A percentile compares a stretch with the other conserved stretches of the same genome.
These are phyloP conservation scores for Scortum barcoo DNA, from an alignment of 2,113 vertebrate genomes.

Conservation along the genomic window DNA sequence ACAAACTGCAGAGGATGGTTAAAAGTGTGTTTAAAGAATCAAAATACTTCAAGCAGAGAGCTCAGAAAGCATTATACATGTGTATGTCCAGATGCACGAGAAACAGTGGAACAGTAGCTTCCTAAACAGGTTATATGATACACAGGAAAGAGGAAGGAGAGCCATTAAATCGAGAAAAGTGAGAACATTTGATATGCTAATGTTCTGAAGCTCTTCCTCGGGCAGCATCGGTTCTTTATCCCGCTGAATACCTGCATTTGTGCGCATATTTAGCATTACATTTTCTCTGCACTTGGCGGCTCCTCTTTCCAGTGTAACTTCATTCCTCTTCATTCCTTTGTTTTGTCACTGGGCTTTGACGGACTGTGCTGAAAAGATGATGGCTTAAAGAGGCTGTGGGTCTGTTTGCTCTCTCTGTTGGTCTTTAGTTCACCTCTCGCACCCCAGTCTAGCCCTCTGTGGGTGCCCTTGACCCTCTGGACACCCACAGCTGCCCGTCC, in stretches of 20 bases:
- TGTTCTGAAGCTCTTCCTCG: neutral
- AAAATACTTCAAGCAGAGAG: neutral
- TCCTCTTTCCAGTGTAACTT: neutral
- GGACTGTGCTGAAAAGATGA: neutral
- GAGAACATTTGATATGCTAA: neutral
- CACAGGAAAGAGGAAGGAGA: neutral
- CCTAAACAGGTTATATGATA: neutral
- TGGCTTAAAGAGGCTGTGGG: conserved; percentile 16
- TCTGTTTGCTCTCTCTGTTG: conserved; percentile 39
- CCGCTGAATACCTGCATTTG: neutral
- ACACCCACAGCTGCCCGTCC: conserved; percentile 39
- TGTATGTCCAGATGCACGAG: neutral
- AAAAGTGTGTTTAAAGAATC: neutral
- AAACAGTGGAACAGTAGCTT: too few species aligned
- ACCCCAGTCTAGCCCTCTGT: conserved; percentile 12
- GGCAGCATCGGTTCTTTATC: neutral
- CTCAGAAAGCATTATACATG: neutral
- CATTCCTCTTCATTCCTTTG: neutral
- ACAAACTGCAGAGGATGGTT: neutral
- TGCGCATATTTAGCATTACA: neutral
- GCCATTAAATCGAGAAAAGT: neutral
- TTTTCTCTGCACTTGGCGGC: neutral
- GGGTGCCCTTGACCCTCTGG: conserved; percentile 54
- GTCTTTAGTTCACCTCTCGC: conserved; percentile 38
- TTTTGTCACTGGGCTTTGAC: conserved; percentile 22